Conservation (phyloP, 2,797 vertebrate species). For the Euthynnus affinis region DNA sequence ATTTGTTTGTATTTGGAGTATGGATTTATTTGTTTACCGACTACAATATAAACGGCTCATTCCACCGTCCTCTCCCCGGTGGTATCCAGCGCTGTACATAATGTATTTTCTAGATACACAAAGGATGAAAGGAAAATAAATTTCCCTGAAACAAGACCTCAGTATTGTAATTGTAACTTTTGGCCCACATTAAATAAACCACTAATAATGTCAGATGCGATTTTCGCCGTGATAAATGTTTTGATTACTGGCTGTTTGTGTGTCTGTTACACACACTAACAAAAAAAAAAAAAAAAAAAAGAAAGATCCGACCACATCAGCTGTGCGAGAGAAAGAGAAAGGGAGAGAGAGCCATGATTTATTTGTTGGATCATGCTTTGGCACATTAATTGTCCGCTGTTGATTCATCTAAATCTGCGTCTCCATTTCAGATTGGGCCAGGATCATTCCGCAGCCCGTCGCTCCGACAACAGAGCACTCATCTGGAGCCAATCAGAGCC, state of each 20-base stretch:
- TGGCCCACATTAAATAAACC: slow-evolving; percentile 7
- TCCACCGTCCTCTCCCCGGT: slow-evolving; percentile 1
- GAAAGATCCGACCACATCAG: slow-evolving; percentile 33
- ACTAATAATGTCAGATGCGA: neutral
- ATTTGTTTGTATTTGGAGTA: slow-evolving; percentile 23
- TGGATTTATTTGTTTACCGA: slow-evolving; percentile 15
- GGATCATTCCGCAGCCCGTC: slow-evolving; percentile 67
- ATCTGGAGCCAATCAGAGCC: slow-evolving; percentile 80
- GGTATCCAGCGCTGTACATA: neutral
- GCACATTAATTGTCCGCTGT: slow-evolving; percentile 10
- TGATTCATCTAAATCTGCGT: slow-evolving; percentile 45
- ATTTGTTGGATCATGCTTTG: slow-evolving; percentile 43
- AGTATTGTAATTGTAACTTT: neutral
- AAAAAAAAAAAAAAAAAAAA: no score
- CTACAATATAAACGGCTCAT: slow-evolving; percentile 24
- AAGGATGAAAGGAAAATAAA: slow-evolving; percentile 23
- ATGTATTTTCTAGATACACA: slow-evolving; percentile 5
- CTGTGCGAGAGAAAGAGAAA: slow-evolving; percentile 3
- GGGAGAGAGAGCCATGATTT: slow-evolving; percentile 21
- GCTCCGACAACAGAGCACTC: slow-evolving; percentile 80
- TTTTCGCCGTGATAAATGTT: slow-evolving; percentile 2
- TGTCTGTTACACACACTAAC: slow-evolving; percentile 16
- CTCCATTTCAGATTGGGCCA: slow-evolving; percentile 87
- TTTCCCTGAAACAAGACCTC: neutral
- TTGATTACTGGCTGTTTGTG: slow-evolving; percentile 25